Percentiles rank a stretch among this genome's conserved stretches.
Evolutionary conservation across 2,113 vertebrate species (phyloP).

Genomic region (Nycticryphes semicollaris): DNA sequence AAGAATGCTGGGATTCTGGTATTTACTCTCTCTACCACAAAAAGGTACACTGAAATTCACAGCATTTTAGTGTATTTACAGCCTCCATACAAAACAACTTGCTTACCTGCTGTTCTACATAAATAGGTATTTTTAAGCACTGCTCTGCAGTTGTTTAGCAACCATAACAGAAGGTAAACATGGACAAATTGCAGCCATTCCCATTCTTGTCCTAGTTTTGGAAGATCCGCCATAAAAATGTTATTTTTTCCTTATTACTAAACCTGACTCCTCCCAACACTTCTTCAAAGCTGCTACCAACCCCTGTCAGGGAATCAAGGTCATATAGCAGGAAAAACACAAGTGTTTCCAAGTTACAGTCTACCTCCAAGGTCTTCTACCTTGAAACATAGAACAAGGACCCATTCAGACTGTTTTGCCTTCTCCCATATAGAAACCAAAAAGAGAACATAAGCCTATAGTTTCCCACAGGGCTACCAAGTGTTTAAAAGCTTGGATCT

Average conservation of each 20-base stretch:
- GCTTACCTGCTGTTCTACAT: not conserved
- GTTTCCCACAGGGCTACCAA: not conserved
- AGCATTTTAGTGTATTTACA: not conserved
- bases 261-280: not conserved
- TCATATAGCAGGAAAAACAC: not conserved
- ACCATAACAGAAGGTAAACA: not conserved
- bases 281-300: not conserved
- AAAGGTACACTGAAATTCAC: not conserved
- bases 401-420: not conserved
- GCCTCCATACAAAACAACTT: not conserved
- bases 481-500: not conserved
- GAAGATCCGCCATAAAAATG: not conserved
- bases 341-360: not conserved
- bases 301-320: not conserved
- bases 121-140: not conserved
- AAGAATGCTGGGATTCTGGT: not conserved
- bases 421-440: not conserved
- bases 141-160: constrained; percentile 31
- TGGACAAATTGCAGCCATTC: not conserved
- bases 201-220: not conserved
- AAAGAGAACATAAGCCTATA: not conserved
- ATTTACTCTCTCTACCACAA: not conserved
- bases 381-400: not conserved
- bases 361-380: not conserved
- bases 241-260: not conserved